Base-by-base conservation (phyloP, 2,113 vertebrate genomes). In the Cryptomyrus ogoouensis region DNA sequence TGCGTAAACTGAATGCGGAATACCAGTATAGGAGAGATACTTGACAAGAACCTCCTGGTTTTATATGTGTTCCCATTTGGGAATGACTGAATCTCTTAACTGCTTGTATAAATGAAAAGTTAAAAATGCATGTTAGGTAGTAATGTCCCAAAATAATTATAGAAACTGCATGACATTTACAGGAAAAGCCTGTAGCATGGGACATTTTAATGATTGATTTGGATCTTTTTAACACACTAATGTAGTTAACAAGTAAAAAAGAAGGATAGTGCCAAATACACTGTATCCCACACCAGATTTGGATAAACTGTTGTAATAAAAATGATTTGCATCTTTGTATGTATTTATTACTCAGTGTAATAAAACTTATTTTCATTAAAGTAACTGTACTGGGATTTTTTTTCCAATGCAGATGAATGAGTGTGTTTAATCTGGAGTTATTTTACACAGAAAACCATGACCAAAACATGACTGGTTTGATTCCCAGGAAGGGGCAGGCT, bases 341-440 rank as follows among this genome's bases (percentile, higher is more conserved):
- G 97, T 98, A 99, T 99, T 99, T 98, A 99, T 99, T 99, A 99
- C 98, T 97, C 97, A 95, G 97, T 91, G 98, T 98, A 99, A 99
- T 99, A 89, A 90, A 91, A 90, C 89, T 47, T 91, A 90, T 91
- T 91, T 91, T 89, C 84, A 90, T 89, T 80, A 89, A 88, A 89
- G 19, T 77, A 8, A 42, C 39, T 80, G 90, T 56, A 53, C 49
- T 87, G 66, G 12, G 47, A 84, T 35, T 85, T 90, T 3, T 70
- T 50, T 87, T 85, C 35, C 31, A 47, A 83, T 24, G 39, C 83
- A 84, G 83, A n/a, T 24, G 7, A 84, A 39, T 87, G 46, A 87
- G 21, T 50, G 62, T 70, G 83, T 62, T 83, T 85, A 31, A 47
- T 49, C 19, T 70, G 62, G 83, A 47, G 44, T 84, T 47, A 47